Conservation (phyloP, 2,113 vertebrate species). For the Pongo pygmaeus region DNA sequence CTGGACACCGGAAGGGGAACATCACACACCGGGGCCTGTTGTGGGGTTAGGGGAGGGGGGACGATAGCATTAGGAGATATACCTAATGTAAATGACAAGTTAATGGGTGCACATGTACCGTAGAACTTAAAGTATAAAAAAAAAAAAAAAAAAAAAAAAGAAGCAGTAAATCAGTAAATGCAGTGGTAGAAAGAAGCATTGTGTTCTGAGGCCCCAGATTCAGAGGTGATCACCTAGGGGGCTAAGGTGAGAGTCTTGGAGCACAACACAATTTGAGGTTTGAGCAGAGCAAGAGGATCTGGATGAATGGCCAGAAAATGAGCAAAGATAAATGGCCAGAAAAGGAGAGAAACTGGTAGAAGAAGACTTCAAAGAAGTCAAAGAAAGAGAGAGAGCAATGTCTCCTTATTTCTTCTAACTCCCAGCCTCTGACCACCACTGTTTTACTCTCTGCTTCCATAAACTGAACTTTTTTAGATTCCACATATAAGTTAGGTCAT, state of each 20-base stretch:
- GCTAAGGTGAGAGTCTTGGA: background rate
- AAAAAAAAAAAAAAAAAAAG: too few species aligned
- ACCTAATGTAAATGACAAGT: too few species aligned
- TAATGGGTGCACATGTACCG: too few species aligned
- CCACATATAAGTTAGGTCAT: background rate
- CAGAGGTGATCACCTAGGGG: background rate
- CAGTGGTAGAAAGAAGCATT: background rate
- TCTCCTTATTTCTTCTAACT: background rate
- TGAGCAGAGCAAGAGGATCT: background rate
- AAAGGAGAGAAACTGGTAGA: background rate
- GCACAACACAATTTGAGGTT: background rate
- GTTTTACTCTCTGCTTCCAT: background rate
- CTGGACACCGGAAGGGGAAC: too few species aligned
- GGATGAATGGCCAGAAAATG: background rate
- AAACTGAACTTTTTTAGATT: background rate
- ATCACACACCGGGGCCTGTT: too few species aligned
- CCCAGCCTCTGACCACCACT: background rate
- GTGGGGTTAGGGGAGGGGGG: too few species aligned
- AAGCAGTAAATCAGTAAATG: background rate
- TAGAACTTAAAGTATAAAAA: too few species aligned
- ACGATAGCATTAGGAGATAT: too few species aligned
- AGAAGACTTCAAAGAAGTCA: background rate
- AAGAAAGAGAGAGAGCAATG: background rate
- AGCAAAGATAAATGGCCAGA: background rate
- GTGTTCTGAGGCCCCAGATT: background rate